These are phyloP conservation scores for Sebastes fasciatus DNA, from an alignment of 2,113 vertebrate genomes.

Conservation along the genomic window DNA sequence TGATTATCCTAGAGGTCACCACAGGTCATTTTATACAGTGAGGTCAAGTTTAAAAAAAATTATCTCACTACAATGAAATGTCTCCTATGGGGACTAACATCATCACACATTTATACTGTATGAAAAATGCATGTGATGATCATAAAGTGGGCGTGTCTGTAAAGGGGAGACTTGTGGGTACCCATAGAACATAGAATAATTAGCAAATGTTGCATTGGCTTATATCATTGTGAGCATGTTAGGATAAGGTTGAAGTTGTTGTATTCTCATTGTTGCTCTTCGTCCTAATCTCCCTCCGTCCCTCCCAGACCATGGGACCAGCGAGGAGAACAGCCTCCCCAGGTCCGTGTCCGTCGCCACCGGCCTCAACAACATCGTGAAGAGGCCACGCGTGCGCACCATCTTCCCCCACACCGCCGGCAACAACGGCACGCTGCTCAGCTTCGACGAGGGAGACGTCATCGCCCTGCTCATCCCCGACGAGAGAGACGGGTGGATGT, in stretches of 20 bases:
- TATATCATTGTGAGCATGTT: neutral
- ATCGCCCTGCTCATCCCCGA: constrained; percentile 92
- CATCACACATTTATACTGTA: too few species aligned
- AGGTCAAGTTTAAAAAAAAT: too few species aligned
- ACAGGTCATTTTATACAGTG: too few species aligned
- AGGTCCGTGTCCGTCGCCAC: constrained; percentile 93
- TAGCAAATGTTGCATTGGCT: neutral
- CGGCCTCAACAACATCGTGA: constrained; percentile 90
- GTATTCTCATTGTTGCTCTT: neutral
- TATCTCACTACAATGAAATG: too few species aligned
- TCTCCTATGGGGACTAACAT: too few species aligned
- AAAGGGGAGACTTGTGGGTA: too few species aligned
- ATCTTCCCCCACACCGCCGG: constrained; percentile 94
- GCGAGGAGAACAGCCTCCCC: constrained; percentile 84
- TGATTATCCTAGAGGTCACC: too few species aligned
- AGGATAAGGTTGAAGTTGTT: neutral
- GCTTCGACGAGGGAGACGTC: constrained; percentile 93
- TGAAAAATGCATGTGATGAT: too few species aligned
- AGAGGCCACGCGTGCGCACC: constrained; percentile 91
- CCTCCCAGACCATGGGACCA: constrained; percentile 54
- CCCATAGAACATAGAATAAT: too few species aligned
- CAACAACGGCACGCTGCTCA: constrained; percentile 89
- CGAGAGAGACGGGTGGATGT: constrained; percentile 96
- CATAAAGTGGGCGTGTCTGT: too few species aligned
- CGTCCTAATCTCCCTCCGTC: neutral